Evolutionary conservation across 1,140 invertebrate species (phyloP).

Genomic region (Drosophila pseudoobscura): DNA sequence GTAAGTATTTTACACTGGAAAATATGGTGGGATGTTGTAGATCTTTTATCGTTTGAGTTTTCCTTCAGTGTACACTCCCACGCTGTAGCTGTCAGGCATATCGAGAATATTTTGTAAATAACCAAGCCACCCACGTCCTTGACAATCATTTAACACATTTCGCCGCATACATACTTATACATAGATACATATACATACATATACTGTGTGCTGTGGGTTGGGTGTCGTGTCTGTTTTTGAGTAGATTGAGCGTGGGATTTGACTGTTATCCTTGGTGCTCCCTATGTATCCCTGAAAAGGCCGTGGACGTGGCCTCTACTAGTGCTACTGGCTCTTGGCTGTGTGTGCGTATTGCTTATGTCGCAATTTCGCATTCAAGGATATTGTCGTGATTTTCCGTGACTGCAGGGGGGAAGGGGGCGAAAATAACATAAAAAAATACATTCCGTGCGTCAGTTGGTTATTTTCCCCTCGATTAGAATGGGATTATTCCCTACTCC

Average conservation of each 20-base stretch:
- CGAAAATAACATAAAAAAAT: conserved; percentile 30
- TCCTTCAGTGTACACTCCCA: conserved; percentile 2
- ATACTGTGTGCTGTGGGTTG: conserved; percentile 8
- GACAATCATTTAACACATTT: conserved; percentile 55
- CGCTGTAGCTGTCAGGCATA: conserved; percentile 31
- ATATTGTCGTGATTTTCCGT: conserved; percentile 59
- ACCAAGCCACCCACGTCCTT: conserved; percentile 64
- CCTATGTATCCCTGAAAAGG: conserved; percentile 39
- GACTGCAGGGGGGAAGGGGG: not conserved
- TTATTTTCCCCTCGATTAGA: conserved; percentile 31
- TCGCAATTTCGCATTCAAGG: conserved; percentile 70
- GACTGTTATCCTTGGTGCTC: conserved; percentile 40
- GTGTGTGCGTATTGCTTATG: conserved; percentile 21
- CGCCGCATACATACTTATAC: conserved; percentile 9
- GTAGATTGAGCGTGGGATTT: conserved; percentile 12
- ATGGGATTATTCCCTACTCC: conserved; percentile 1
- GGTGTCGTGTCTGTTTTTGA: conserved; percentile 10
- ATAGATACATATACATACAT: conserved; percentile 25
- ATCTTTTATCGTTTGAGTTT: not conserved
- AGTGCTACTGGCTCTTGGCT: no score
- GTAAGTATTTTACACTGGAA: no score
- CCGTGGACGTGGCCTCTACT: conserved; percentile 9
- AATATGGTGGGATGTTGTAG: no score
- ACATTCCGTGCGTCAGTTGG: conserved; percentile 57
- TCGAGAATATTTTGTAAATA: conserved; percentile 62